A percentile compares a stretch with the other conserved stretches of the same genome.
Evolutionary conservation across 2,888 invertebrate genomes (phyloP).

Genomic region (Chymomyza caudatula): DNA sequence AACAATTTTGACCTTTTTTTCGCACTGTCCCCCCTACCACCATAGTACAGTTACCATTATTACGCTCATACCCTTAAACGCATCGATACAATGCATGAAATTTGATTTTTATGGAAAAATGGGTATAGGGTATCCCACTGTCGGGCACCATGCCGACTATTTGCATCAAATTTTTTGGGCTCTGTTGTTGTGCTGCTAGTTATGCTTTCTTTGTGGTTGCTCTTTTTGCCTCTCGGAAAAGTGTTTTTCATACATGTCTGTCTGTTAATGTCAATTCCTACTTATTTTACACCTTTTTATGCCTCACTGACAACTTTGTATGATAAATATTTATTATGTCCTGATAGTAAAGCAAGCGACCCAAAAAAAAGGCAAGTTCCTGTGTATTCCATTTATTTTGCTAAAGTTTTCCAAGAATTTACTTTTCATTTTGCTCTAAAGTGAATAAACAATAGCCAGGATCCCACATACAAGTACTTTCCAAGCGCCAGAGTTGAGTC

Average conservation of each 20-base stretch:
- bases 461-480: conserved; percentile 3
- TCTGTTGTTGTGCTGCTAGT: too few species aligned
- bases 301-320: conserved; percentile 6
- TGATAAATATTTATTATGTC: conserved; percentile 43
- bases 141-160: too few species aligned
- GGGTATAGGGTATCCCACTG: not conserved
- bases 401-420: conserved; percentile 17
- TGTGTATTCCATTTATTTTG: not conserved
- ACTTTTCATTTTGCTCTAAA: conserved; percentile 40
- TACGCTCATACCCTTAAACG: too few species aligned
- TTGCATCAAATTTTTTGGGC: not conserved
- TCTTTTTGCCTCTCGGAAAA: not conserved
- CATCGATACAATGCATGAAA: too few species aligned
- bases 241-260: not conserved
- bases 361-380: not conserved
- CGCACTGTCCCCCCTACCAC: too few species aligned
- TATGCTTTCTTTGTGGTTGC: not conserved
- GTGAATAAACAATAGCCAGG: conserved; percentile 42
- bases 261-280: not conserved
- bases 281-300: not conserved
- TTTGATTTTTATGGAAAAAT: too few species aligned
- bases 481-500: not conserved
- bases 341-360: not conserved
- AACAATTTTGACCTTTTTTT: too few species aligned
- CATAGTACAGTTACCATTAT: too few species aligned